phyloP scores from a whole-genome alignment of 2,113 vertebrate genomes.

The Seriola dumerili region DNA sequence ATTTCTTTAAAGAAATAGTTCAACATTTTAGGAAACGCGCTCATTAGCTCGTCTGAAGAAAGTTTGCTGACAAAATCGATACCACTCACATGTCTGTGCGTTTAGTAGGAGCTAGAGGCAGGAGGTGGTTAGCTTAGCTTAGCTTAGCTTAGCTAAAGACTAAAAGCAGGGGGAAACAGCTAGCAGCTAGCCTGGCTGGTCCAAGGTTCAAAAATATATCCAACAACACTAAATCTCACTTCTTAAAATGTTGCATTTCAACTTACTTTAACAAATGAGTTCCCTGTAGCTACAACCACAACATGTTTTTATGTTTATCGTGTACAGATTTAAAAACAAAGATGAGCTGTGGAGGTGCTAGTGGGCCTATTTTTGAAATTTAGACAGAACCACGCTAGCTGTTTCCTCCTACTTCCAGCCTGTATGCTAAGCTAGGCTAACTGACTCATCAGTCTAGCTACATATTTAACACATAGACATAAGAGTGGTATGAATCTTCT shows the following conservation, averaged over 20 bases:
- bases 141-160: constrained; percentile 5
- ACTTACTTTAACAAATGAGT: too few relatives aligned
- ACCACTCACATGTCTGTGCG: background rate
- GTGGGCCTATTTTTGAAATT: background rate
- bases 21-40: background rate
- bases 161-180: background rate
- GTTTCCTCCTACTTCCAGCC: too few relatives aligned
- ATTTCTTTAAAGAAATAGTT: background rate
- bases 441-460: background rate
- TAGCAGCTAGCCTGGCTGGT: background rate
- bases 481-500: too few relatives aligned
- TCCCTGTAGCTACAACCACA: background rate
- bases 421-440: background rate
- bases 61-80: background rate
- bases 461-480: background rate
- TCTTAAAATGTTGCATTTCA: background rate
- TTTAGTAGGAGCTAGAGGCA: background rate
- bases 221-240: background rate
- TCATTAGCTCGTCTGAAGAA: background rate
- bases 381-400: background rate
- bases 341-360: background rate
- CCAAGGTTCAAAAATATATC: background rate
- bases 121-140: background rate
- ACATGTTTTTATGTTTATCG: background rate
- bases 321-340: background rate